A percentile compares a stretch with the other conserved stretches of the same genome.
These are phyloP conservation scores for Champsocephalus gunnari DNA, from an alignment of 2,797 vertebrate species.

Conservation along the genomic window DNA sequence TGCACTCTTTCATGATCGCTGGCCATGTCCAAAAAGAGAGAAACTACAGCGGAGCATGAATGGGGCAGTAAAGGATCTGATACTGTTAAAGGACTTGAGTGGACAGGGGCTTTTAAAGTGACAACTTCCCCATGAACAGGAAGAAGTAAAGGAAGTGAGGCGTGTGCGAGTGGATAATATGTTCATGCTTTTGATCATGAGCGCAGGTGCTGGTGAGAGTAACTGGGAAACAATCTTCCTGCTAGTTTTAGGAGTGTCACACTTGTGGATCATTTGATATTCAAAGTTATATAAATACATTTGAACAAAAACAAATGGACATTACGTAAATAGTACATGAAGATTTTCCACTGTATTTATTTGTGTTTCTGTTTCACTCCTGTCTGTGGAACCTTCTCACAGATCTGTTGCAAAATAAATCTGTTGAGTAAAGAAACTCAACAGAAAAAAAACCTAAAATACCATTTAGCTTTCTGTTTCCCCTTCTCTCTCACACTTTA, in stretches of 20 bases:
- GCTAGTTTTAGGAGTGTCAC: conserved; percentile 23
- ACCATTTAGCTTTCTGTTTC: background rate
- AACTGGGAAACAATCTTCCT: conserved; percentile 18
- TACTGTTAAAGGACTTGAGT: conserved; percentile 57
- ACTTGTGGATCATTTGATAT: background rate
- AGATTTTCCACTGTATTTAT: background rate
- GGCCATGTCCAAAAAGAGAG: background rate
- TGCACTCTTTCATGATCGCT: conserved; percentile 71
- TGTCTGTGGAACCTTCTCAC: background rate
- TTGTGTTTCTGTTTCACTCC: background rate
- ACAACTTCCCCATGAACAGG: conserved; percentile 9
- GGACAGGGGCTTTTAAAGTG: conserved; percentile 31
- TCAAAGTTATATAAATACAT: conserved; percentile 4
- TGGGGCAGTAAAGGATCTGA: conserved; percentile 60
- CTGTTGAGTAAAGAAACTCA: background rate
- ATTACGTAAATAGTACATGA: background rate
- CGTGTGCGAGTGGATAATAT: conserved; percentile 10
- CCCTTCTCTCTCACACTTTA: background rate
- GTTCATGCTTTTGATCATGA: conserved; percentile 11
- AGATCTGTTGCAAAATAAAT: background rate
- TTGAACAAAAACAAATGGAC: background rate
- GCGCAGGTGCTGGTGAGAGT: conserved; percentile 20
- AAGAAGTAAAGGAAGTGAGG: background rate
- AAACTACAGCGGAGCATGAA: conserved; percentile 37
- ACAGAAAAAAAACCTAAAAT: background rate